Evolutionary conservation across 2,888 invertebrate genomes (phyloP).

Genomic region (Lasioglossum calceatum): DNA sequence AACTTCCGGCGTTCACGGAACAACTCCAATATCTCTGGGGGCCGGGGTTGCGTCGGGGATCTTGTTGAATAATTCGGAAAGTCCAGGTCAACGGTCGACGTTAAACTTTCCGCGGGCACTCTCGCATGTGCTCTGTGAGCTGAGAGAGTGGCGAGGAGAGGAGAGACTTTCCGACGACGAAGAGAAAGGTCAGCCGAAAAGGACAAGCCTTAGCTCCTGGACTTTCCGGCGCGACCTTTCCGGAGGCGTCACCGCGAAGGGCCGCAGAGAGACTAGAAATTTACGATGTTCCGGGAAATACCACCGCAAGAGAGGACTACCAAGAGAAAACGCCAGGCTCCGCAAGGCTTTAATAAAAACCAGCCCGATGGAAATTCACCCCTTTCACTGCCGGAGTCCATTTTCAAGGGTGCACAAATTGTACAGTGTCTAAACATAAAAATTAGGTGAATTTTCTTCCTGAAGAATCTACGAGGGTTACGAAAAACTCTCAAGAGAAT

Average conservation of each 20-base stretch:
- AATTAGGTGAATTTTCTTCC: neutral
- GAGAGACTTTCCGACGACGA: conserved; percentile 52
- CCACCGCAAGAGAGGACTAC: neutral
- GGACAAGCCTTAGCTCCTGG: conserved; percentile 47
- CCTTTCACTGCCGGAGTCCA: neutral
- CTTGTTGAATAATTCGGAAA: conserved; percentile 61
- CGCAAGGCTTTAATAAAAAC: conserved; percentile 23
- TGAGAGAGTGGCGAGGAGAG: neutral
- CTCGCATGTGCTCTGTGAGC: conserved; percentile 42
- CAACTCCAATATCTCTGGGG: conserved; percentile 47
- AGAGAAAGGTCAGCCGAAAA: conserved; percentile 64
- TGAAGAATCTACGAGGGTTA: neutral
- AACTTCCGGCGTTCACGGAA: conserved; percentile 41
- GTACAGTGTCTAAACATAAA: neutral
- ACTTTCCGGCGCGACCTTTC: conserved; percentile 60
- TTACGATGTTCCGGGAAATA: conserved; percentile 46
- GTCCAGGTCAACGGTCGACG: conserved; percentile 56
- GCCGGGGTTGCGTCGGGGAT: conserved; percentile 32
- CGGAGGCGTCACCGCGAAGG: conserved; percentile 12
- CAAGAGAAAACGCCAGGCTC: neutral
- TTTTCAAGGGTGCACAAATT: neutral
- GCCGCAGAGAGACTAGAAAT: conserved; percentile 48
- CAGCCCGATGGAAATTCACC: neutral
- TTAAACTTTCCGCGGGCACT: conserved; percentile 42
- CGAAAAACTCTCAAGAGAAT: neutral